Evolutionary conservation across 2,888 invertebrate species (phyloP), one percentile per base, ranked within the genome.

Genomic region (Eubasilissa splendida): DNA sequence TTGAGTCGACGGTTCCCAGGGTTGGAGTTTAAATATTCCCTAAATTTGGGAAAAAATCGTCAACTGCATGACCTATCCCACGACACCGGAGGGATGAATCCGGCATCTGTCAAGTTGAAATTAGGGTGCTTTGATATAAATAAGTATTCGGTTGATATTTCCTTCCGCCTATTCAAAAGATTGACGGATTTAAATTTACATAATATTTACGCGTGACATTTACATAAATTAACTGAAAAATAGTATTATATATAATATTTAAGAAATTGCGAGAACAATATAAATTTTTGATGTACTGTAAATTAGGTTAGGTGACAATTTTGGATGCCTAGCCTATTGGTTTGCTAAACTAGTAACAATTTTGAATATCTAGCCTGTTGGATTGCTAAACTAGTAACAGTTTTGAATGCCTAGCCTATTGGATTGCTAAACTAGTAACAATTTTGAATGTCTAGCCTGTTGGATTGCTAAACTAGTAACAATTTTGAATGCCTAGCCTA

Each of bases 161-260:
- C 42, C 3, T 4, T 42, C 42, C 42, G 7, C 42, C 42, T 42
- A 7, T 42, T 42, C 42, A 42, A 42, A 42, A 42, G 42, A 42
- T 42, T 42, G 42, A 42, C 42, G 14, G 70, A 70, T 70, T 70
- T 70, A 11, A 70, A 70, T 70, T 54, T 70, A 22, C 70, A 70
- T 70, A 42, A 42, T 42, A 70, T n/a, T 60, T n/a, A 54, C 53
- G 70, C 54, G 53, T 22, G 53, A 7, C 22, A 10, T 53, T 14
- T 68, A 11, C 22, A 63, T 22, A 63, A 63, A 1, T 33, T 31
- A 33, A 63, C 63, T 9, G 33, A 63, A 63, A 63, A 12, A 22
- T 22, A 22, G 22, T 22, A 22, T 22, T 22, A 22, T 22, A 22
- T 22, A 31, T 31, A 60, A 60, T 2, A 60, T n/a, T 60, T 60